Evolutionary conservation across 1,140 invertebrate genomes (phyloP), one percentile per base, ranked within the genome.

Genomic region (Theocolax elegans): DNA sequence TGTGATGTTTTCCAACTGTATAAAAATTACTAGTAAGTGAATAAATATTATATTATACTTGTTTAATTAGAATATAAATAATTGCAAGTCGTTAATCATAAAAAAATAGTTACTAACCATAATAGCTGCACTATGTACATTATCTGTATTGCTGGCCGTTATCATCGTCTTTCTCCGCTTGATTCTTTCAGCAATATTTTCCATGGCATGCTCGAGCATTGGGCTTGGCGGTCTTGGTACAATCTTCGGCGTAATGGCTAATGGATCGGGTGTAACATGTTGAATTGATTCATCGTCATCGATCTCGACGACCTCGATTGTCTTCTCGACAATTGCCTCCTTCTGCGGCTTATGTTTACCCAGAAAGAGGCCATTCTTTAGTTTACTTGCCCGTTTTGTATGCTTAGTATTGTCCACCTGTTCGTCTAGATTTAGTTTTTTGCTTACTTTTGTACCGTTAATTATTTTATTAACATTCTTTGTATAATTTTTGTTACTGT

Each of bases 111-210:
- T 23, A 68, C 58, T 69, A 10, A 62, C 66, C 66, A 51, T 15
- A 46, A 62, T 62, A 17, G 62, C 46, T 63, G 48, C 58, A 56
- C 49, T 49, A 44, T 49, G 67, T 17, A 17, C 15, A 35, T 56
- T 70, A 48, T 73, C 67, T 1, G 56, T 58, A 56, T 68, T 62
- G 21, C 54, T 67, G 15, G 29, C 15, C 1, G 29, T 72, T 9
- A 27, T 72, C 1, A 13, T 68, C 7, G 72, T 77, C 76, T 85
- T 85, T 4, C 82, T 76, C 46, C 77, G 81, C 56, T 86, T 86
- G 62, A 85, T 85, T 48, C 82, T 77, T 40, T 85, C 84, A 9
- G 83, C 81, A 44, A 85, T 85, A 62, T 85, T 85, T 48, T 85
- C 84, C 17, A 69, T 54, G 1, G 78, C 73, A 10, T 71, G 17